Base-by-base conservation (phyloP, 1,140 invertebrate species). In the Oryzaephilus surinamensis region DNA sequence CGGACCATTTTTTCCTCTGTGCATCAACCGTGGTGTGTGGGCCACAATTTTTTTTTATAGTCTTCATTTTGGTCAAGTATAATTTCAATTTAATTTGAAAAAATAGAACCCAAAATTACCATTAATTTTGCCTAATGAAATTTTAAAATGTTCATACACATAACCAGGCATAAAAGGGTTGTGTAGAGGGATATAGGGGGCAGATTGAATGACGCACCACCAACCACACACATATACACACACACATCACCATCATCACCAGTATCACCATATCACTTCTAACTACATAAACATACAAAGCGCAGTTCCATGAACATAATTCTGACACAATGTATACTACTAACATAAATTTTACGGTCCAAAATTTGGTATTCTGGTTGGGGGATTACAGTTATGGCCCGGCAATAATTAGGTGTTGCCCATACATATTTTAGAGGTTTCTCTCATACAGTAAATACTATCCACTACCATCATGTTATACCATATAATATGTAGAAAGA, bases 331-430 rank as follows among this genome's bases (percentile, higher is more conserved):
- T 38, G 36, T 38, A 31, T 31, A 38, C 36, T 21, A 11, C 28
- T n/a, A 20, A 18, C 38, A 41, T 46, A 41, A 46, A 46, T 46
- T 46, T 46, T 41, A 41, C 38, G 43, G 30, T 24, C 23, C 30
- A 33, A 41, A 46, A 47, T 47, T 47, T 41, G 41, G 41, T 47
- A 47, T 47, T 41, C 45, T 33, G 28, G 45, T 37, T 40, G 36
- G 41, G 45, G 45, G 39, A 44, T 44, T 43, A 38, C 31, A 33
- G 36, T 43, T 47, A 45, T 43, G 39, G 40, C 32, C 31, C 41
- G 19, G 34, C 39, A 47, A 47, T 47, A 47, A 47, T 47, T 47
- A 47, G 45, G 41, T 47, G 45, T 39, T 23, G 41, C 19, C 35
- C 41, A 43, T 47, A 34, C 45, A 47, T 43, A 47, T 47, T 43